Base-by-base conservation (phyloP, 2,113 vertebrate genomes). In the Papio anubis region DNA sequence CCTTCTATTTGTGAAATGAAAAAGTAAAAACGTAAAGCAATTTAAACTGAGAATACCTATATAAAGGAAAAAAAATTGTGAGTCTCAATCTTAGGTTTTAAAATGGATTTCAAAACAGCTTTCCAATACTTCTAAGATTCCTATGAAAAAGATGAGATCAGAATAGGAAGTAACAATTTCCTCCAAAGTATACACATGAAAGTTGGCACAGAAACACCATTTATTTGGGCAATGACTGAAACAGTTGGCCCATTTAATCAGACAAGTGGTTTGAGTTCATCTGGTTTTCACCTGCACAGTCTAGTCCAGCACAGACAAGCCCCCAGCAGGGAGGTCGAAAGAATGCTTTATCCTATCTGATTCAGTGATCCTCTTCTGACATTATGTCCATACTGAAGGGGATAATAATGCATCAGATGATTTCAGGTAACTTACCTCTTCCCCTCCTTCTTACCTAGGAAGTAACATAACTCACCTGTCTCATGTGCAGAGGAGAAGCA, bases 181-280 rank as follows among this genome's bases (percentile, higher is more conserved):
- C 30, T 78, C n/a, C 35, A 52, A 94, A 75, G 27, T 55, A 40
- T 59, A 83, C 25, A 43, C 55, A 23, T 72, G 30, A 57, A 92
- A 87, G 75, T 40, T 79, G 52, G 93, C 35, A 88, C 43, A 93
- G 30, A 84, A 90, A 83, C 17, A 66, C 2, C 50, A 93, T 83
- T 90, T 87, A 59, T 79, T 90, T 76, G 52, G n/a, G 12, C 59
- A 30, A 32, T 21, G n/a, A 23, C 6, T 88, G 76, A 88, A 79
- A 88, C 3, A 92, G 14, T n/a, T 68, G 32, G 14, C 21, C 38
- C 75, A 78, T 85, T 96, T 92, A 78, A 76, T 96, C 50, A 73
- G n/a, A 75, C n/a, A 55, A 70, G 30, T 87, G 17, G 48, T 87
- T 96, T 76, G 64, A 68, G 38, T 92, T 96, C 85, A 94, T 85